phyloP scores from a whole-genome alignment of 2,797 vertebrate species.

The Numenius phaeopus region DNA sequence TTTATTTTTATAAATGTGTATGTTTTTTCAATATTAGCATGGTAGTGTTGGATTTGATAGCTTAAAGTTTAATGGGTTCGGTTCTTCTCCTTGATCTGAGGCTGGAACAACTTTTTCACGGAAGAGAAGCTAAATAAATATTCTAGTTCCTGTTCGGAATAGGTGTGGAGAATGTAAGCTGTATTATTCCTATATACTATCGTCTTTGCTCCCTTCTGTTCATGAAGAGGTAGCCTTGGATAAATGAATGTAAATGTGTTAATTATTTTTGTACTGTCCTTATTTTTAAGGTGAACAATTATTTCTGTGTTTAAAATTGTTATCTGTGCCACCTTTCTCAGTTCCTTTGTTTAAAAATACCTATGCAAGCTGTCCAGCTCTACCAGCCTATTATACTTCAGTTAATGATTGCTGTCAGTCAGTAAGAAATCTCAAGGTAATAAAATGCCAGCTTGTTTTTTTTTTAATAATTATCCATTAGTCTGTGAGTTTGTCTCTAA shows the following conservation, averaged over 20 bases:
- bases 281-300: constrained; percentile 37
- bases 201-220: constrained; percentile 3
- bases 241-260: constrained; percentile 62
- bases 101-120: not conserved
- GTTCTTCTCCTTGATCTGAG: not conserved
- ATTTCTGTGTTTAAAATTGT: not conserved
- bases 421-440: constrained; percentile 30
- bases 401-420: not conserved
- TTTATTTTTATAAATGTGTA: constrained; percentile 22
- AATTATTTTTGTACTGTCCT: constrained; percentile 58
- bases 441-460: constrained; percentile 24
- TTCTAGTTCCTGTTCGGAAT: not conserved
- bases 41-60: not conserved
- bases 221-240: constrained; percentile 39
- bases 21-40: not conserved
- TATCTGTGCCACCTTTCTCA: not conserved
- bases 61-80: not conserved
- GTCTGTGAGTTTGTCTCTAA: not conserved
- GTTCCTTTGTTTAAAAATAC: constrained; percentile 3
- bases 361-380: constrained; percentile 47
- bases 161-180: not conserved
- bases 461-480: not conserved
- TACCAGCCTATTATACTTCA: not conserved
- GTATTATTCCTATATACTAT: not conserved
- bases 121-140: not conserved